Evolutionary conservation across 2,888 invertebrate species (phyloP), one percentile per base, ranked within the genome.

Genomic region (Erynnis tages): DNA sequence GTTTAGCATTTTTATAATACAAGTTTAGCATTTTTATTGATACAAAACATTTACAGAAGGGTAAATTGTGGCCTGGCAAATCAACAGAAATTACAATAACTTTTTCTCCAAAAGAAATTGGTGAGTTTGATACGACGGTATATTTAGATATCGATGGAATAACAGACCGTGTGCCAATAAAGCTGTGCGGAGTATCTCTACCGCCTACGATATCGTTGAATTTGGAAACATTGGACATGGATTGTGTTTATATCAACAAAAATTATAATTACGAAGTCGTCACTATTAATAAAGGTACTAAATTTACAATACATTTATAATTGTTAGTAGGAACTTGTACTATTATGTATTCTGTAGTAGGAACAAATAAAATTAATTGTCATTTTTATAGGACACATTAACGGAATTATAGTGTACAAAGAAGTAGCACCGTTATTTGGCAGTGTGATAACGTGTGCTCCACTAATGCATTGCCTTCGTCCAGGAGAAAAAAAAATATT

Each of bases 121-220:
- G 90, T 7, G 81, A 83, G 32, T 90, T 91, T 60, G 71, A 79
- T 30, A 73, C 82, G n/a, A 74, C 64, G 0, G 91, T 90, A 0
- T 93, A 90, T 75, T 79, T 93, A 55, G 93, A 93, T 60, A 80
- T 93, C 2, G 90, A 91, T 48, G 93, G 93, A 4, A 75, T 82
- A 2, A 69, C 70, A 38, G 76, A 89, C 10, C 87, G 93, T 52
- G 69, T 92, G 37, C 82, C 90, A 0, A 59, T 93, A 23, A 81
- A 74, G 61, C 68, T 93, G 55, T 65, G 75, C 16, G 93, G 93
- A 2, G 74, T 73, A 6, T 91, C 93, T 13, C 64, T 91, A 43
- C 93, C 93, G 3, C 93, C 93, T 1, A 63, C 75, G 1, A 85
- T 93, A 48, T 70, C 74, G 37, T 69, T 93, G 8, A 92, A 92